A percentile compares a stretch with the other conserved stretches of the same genome.
Evolutionary conservation across 2,113 vertebrate species (phyloP).

Genomic region (Hippocampus comes): DNA sequence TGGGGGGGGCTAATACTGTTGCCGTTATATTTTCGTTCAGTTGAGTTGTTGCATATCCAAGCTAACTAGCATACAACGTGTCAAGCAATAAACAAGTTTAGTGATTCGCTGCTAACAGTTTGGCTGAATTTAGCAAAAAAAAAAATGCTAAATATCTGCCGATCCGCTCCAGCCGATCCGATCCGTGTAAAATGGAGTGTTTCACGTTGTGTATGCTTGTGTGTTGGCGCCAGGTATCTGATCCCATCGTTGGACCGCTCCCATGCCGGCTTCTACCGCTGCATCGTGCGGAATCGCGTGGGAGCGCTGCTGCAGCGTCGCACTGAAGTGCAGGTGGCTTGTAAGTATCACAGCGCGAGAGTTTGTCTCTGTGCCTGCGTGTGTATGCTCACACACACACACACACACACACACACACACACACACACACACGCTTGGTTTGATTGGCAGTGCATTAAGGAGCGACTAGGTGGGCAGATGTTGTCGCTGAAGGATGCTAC

Average conservation of each 20-base stretch:
- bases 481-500: slow-evolving; percentile 53
- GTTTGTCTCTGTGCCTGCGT: background rate
- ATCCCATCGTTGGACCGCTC: slow-evolving; percentile 92
- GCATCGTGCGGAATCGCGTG: slow-evolving; percentile 92
- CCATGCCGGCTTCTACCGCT: slow-evolving; percentile 93
- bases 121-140: too few relatives aligned
- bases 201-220: slow-evolving; percentile 16
- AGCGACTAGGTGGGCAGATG: slow-evolving; percentile 53
- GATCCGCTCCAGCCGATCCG: too few relatives aligned
- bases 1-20: too few relatives aligned
- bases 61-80: too few relatives aligned
- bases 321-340: slow-evolving; percentile 95
- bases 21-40: too few relatives aligned
- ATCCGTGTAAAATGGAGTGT: background rate
- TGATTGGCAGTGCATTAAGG: slow-evolving; percentile 50
- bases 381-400: slow-evolving; percentile 15
- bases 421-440: slow-evolving; percentile 22
- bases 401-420: background rate
- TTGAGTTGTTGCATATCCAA: too few relatives aligned
- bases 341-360: slow-evolving; percentile 77
- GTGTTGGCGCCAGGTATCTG: slow-evolving; percentile 80
- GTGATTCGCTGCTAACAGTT: too few relatives aligned
- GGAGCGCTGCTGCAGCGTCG: slow-evolving; percentile 92
- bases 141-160: too few relatives aligned
- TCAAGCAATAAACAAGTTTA: too few relatives aligned